phyloP scores from a whole-genome alignment of 2,888 invertebrate genomes.

The Hemicrepidius hirtus region DNA sequence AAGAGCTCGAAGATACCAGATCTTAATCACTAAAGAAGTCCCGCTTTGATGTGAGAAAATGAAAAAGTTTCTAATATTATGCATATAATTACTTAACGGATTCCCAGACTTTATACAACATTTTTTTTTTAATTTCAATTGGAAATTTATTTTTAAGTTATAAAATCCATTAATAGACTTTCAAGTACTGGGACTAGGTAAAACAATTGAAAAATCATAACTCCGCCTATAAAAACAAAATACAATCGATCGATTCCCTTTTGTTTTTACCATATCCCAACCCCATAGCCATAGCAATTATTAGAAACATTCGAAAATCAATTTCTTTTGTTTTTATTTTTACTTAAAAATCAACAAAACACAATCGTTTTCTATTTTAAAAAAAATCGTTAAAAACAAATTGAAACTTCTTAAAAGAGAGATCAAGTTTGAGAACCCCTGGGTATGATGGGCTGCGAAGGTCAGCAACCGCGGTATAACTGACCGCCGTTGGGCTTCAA shows the following conservation, averaged over 20 bases:
- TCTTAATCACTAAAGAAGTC: slow-evolving; percentile 51
- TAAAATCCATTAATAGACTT: too few relatives aligned
- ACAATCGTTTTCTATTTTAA: too few relatives aligned
- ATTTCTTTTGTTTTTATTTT: too few relatives aligned
- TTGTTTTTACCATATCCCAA: too few relatives aligned
- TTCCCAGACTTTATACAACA: neutral
- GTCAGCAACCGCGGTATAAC: slow-evolving; percentile 58
- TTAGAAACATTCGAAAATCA: too few relatives aligned
- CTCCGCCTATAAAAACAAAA: too few relatives aligned
- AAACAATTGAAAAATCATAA: too few relatives aligned
- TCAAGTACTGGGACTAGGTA: too few relatives aligned
- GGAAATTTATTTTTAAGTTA: too few relatives aligned
- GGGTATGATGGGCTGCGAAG: slow-evolving; percentile 55
- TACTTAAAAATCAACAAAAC: too few relatives aligned
- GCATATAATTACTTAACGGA: slow-evolving; percentile 45
- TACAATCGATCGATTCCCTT: too few relatives aligned
- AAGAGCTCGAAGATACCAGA: slow-evolving; percentile 45
- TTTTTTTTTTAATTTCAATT: slow-evolving; percentile 10
- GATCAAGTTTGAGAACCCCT: slow-evolving; percentile 51
- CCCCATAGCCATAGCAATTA: too few relatives aligned
- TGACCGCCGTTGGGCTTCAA: slow-evolving; percentile 58
- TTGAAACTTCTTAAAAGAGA: neutral
- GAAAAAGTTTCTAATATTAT: slow-evolving; percentile 49
- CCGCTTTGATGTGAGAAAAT: slow-evolving; percentile 50
- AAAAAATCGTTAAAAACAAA: neutral